phyloP scores from a whole-genome alignment of 2,113 vertebrate species.

The Formicarius rufipectus region DNA sequence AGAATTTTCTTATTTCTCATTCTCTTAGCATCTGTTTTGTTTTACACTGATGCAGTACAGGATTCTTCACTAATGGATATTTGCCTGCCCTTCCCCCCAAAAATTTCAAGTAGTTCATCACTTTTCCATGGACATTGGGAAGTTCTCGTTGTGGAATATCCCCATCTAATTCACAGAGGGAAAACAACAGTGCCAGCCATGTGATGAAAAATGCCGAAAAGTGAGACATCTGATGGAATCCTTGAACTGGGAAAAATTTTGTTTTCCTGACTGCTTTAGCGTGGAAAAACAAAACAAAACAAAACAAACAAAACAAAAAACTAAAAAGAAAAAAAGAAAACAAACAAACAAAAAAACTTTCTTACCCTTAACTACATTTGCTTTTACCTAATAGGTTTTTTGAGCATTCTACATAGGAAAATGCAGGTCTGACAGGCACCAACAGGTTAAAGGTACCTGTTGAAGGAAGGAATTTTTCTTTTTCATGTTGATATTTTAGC shows the following conservation, averaged over 20 bases:
- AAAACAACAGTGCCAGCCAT: background rate
- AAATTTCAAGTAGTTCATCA: background rate
- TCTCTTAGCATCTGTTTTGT: background rate
- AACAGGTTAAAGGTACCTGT: background rate
- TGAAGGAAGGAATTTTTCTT: background rate
- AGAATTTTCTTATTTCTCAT: background rate
- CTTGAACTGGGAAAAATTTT: background rate
- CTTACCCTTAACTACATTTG: background rate
- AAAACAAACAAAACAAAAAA: no score
- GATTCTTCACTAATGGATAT: background rate
- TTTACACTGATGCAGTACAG: background rate
- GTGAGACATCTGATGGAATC: background rate
- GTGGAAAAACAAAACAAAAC: background rate
- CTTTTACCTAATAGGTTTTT: background rate
- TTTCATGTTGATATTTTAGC: background rate
- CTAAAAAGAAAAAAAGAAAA: no score
- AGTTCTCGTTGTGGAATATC: background rate
- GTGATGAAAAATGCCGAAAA: background rate
- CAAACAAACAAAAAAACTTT: rapidly evolving
- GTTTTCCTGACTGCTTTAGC: background rate
- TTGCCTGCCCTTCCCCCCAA: background rate
- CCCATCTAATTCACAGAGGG: background rate
- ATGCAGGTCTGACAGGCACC: background rate
- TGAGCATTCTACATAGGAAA: background rate
- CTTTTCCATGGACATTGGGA: background rate